phyloP scores from a whole-genome alignment of 2,797 vertebrate genomes.

The Todus mexicanus region DNA sequence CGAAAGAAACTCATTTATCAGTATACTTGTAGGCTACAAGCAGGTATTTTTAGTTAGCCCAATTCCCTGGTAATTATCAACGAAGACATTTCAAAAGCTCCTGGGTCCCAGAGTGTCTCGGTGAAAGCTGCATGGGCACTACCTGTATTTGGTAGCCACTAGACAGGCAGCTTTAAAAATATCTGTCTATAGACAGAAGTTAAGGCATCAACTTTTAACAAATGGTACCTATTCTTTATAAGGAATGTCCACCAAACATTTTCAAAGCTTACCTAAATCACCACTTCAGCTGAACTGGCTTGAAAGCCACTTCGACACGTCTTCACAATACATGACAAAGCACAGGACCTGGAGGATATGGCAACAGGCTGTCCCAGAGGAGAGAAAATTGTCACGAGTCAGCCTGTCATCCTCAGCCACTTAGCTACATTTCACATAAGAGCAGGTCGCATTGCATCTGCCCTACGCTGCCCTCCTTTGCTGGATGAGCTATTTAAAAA shows the following conservation, averaged over 20 bases:
- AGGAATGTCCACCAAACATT: neutral
- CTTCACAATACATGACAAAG: neutral
- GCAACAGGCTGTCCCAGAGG: neutral
- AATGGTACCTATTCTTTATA: neutral
- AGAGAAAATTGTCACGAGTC: neutral
- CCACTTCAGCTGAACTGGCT: neutral
- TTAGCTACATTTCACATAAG: neutral
- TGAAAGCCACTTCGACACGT: neutral
- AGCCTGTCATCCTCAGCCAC: neutral
- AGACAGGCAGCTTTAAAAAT: neutral
- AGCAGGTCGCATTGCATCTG: neutral
- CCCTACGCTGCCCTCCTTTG: neutral
- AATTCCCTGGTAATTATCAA: neutral
- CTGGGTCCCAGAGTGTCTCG: neutral
- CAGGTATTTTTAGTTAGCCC: neutral
- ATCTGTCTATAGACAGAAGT: neutral
- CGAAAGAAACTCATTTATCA: neutral
- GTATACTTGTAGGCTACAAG: neutral
- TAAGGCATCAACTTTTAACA: neutral
- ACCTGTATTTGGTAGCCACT: neutral
- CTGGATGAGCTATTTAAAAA: neutral
- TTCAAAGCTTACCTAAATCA: neutral
- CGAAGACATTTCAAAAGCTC: neutral
- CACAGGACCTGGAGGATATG: neutral
- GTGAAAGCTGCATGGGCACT: neutral